Evolutionary conservation across 2,113 vertebrate species (phyloP).

Genomic region (Phaethornis superciliosus): DNA sequence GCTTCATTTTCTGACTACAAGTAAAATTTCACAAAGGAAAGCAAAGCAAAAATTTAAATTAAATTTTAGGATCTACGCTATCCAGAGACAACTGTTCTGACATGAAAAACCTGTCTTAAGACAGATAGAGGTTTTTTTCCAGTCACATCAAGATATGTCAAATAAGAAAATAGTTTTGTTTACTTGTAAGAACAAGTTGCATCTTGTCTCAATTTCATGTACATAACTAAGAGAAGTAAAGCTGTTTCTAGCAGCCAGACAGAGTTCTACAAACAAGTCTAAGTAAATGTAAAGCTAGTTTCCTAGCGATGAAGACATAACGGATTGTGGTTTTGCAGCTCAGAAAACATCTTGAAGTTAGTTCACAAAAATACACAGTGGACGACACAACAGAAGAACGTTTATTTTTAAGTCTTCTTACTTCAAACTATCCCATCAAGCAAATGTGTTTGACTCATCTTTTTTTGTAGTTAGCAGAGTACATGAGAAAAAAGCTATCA

Average conservation of each 20-base stretch:
- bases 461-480: background rate
- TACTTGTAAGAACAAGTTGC: background rate
- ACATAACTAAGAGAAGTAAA: background rate
- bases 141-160: background rate
- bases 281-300: background rate
- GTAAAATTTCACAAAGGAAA: background rate
- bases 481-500: fast-evolving
- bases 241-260: fast-evolving
- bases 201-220: background rate
- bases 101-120: background rate
- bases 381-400: background rate
- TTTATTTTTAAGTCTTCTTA: background rate
- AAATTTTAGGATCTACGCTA: background rate
- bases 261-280: background rate
- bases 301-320: background rate
- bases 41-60: fast-evolving
- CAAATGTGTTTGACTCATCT: background rate
- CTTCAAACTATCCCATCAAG: background rate
- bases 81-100: background rate
- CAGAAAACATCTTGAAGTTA: background rate
- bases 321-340: background rate
- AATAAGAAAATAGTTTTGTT: background rate
- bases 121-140: background rate
- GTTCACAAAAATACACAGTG: background rate
- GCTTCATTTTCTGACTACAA: background rate